Conservation (phyloP, 2,888 invertebrate species). For the Ceramica pisi region DNA sequence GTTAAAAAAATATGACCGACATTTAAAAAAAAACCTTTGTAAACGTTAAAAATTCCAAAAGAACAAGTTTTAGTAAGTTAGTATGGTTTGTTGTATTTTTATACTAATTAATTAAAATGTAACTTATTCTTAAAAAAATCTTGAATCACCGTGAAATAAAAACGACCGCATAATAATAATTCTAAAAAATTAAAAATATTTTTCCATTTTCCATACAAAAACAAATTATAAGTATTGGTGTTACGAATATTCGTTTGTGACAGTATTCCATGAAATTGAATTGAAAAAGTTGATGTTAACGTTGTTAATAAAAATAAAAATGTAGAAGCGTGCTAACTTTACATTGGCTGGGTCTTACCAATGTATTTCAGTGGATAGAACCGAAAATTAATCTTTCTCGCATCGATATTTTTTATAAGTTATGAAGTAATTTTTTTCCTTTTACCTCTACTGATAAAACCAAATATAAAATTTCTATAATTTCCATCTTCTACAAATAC, state of each 20-base stretch:
- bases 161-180: not conserved
- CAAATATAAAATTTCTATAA: not conserved
- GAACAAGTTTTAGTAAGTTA: no score
- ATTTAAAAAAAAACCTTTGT: not conserved
- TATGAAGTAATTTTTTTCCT: not conserved
- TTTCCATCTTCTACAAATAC: not conserved
- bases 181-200: constrained; percentile 6
- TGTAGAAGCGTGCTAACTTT: constrained; percentile 8
- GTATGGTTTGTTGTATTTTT: no score
- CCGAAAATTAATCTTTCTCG: not conserved
- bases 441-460: constrained; percentile 9
- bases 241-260: constrained; percentile 24
- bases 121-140: no score
- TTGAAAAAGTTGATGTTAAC: constrained; percentile 7
- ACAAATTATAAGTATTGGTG: constrained; percentile 35
- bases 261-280: constrained; percentile 18
- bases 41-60: not conserved
- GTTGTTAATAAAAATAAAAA: constrained; percentile 21
- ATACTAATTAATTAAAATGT: no score
- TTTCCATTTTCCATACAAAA: constrained; percentile 31
- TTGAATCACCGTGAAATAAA: not conserved
- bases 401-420: not conserved
- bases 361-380: not conserved
- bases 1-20: no score
- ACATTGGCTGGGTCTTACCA: constrained; percentile 2